phyloP scores from a whole-genome alignment of 2,888 invertebrate genomes.

The Spatulosminthurus flaviceps region DNA sequence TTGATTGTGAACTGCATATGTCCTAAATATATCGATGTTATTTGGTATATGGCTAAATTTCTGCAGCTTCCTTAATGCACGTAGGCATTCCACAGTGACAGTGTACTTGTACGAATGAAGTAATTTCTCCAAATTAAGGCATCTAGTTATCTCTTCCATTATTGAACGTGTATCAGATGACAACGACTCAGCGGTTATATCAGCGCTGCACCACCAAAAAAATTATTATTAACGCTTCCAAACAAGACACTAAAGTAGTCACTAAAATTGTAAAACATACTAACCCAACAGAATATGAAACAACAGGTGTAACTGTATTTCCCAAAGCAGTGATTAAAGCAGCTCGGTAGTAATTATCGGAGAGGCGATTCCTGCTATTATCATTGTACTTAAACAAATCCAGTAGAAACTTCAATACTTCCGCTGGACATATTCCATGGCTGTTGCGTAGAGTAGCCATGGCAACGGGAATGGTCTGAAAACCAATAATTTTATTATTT shows the following conservation, averaged over 20 bases:
- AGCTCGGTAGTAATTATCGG: constrained; percentile 94
- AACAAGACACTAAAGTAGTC: no score
- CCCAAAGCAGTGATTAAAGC: constrained; percentile 90
- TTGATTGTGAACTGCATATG: constrained; percentile 90
- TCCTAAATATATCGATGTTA: constrained; percentile 86
- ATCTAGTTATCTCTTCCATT: constrained; percentile 91
- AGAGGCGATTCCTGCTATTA: constrained; percentile 94
- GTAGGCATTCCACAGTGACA: constrained; percentile 88
- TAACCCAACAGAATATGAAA: constrained; percentile 80
- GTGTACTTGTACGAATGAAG: constrained; percentile 92
- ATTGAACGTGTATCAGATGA: constrained; percentile 89
- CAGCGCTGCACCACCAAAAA: no score
- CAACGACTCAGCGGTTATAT: constrained; percentile 85
- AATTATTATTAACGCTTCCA: no score
- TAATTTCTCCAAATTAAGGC: constrained; percentile 93
- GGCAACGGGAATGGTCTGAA: constrained; percentile 85
- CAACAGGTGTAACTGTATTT: constrained; percentile 93
- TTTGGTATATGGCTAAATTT: constrained; percentile 95
- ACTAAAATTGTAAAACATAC: constrained; percentile 53
- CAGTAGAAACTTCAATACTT: constrained; percentile 89
- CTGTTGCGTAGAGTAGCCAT: constrained; percentile 91
- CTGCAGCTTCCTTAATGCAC: constrained; percentile 89
- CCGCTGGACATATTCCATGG: constrained; percentile 93
- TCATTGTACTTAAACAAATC: constrained; percentile 98
- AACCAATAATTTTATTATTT: no score